phyloP scores from a whole-genome alignment of 2,888 invertebrate genomes.

The Tanytarsus gracilentus region DNA sequence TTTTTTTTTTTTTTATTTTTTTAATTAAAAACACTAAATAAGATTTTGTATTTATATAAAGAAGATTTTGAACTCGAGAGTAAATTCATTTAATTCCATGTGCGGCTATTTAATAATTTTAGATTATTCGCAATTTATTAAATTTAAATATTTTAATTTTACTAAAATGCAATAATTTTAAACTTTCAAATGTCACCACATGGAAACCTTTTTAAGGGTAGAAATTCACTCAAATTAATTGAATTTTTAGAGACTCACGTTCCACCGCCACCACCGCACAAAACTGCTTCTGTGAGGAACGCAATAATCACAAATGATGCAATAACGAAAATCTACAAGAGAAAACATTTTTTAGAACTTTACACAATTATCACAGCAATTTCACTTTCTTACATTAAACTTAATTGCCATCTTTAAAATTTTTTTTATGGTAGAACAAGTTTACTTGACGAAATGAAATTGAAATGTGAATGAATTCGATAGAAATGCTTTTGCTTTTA shows the following conservation, averaged over 20 bases:
- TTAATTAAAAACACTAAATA: too few species aligned
- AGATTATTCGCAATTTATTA: too few species aligned
- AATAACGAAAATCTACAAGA: constrained; percentile 5
- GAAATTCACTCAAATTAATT: not conserved
- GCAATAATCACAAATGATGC: constrained; percentile 3
- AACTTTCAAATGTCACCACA: too few species aligned
- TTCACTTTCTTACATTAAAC: constrained; percentile 8
- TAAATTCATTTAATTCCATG: too few species aligned
- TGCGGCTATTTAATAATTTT: too few species aligned
- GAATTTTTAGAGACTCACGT: constrained; percentile 1
- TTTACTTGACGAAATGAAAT: not conserved
- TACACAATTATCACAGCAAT: not conserved
- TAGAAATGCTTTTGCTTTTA: not conserved
- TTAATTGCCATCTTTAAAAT: constrained; percentile 19
- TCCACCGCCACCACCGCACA: constrained; percentile 18
- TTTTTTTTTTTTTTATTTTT: too few species aligned
- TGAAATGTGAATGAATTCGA: not conserved
- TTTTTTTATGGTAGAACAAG: not conserved
- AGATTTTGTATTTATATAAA: too few species aligned
- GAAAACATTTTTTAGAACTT: not conserved
- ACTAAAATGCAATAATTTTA: too few species aligned
- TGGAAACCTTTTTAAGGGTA: not conserved
- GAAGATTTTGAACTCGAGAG: too few species aligned
- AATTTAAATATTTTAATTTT: too few species aligned
- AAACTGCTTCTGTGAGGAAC: not conserved